Evolutionary conservation across 2,888 invertebrate species (phyloP).

Genomic region (Neuroscelio doddi): DNA sequence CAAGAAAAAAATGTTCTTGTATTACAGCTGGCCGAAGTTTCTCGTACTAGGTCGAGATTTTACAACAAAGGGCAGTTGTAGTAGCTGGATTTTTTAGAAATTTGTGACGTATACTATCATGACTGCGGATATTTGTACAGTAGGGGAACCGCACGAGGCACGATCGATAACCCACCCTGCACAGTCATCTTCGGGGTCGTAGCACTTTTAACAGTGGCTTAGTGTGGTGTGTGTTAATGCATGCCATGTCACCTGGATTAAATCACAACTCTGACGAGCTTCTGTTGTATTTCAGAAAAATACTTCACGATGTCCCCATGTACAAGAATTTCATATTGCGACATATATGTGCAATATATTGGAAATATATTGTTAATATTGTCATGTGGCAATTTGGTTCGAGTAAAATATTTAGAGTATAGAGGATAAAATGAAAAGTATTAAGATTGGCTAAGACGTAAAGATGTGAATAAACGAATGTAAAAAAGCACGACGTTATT

Average conservation of each 20-base stretch:
- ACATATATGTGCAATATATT: too few species aligned
- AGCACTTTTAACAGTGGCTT: slow-evolving; percentile 49
- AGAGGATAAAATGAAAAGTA: too few species aligned
- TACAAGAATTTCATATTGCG: too few species aligned
- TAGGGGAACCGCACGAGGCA: slow-evolving; percentile 49
- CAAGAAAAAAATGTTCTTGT: slow-evolving; percentile 10
- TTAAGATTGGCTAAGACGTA: too few species aligned
- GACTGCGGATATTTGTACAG: slow-evolving; percentile 61
- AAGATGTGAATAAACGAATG: too few species aligned
- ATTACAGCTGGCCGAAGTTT: slow-evolving; percentile 15
- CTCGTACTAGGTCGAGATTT: slow-evolving; percentile 25
- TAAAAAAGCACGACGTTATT: too few species aligned
- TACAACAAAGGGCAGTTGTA: slow-evolving; percentile 32
- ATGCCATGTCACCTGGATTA: slow-evolving; percentile 26
- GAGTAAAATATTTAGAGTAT: too few species aligned
- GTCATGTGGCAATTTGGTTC: neutral
- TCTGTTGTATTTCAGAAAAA: slow-evolving; percentile 20
- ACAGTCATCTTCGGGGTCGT: slow-evolving; percentile 50
- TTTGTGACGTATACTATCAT: slow-evolving; percentile 50
- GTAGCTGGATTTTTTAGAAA: slow-evolving; percentile 42
- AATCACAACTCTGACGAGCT: slow-evolving; percentile 33
- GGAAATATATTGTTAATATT: neutral
- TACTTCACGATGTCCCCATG: slow-evolving; percentile 11
- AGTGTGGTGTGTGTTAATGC: slow-evolving; percentile 29
- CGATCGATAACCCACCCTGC: slow-evolving; percentile 64